Conservation (phyloP, 2,888 invertebrate species). For the Punctoribates punctum region DNA sequence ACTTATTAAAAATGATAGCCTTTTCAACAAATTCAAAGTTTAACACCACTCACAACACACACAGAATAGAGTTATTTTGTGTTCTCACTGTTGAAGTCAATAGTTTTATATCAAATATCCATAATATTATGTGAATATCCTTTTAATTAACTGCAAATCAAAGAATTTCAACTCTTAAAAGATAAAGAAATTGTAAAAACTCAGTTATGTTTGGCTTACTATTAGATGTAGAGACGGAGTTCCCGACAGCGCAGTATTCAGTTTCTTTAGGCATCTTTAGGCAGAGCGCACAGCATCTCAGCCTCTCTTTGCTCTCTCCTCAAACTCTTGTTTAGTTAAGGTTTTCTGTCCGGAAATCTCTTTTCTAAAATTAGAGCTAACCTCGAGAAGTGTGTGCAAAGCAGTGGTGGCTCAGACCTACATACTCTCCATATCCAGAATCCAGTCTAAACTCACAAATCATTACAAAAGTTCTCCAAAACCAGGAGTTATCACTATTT, state of each 20-base stretch:
- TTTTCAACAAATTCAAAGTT: not conserved
- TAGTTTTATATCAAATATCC: not conserved
- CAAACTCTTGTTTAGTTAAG: constrained; percentile 3
- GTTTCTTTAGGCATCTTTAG: constrained; percentile 27
- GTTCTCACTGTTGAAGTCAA: too few species aligned
- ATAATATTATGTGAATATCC: not conserved
- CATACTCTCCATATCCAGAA: not conserved
- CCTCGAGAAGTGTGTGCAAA: constrained; percentile 8
- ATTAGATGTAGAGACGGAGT: not conserved
- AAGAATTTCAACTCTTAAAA: not conserved
- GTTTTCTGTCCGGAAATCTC: constrained; percentile 36
- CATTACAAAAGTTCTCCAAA: not conserved
- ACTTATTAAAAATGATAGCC: not conserved
- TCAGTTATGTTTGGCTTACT: constrained; percentile 12
- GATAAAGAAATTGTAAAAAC: not conserved
- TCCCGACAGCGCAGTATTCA: constrained; percentile 19
- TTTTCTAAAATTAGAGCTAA: constrained; percentile 30
- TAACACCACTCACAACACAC: not conserved
- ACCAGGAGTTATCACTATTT: not conserved
- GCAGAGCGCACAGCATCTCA: constrained; percentile 3
- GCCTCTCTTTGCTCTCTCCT: not conserved
- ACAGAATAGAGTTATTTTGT: not conserved
- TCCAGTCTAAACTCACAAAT: constrained; percentile 8
- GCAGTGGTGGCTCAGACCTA: constrained; percentile 12
- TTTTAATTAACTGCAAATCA: not conserved